These are phyloP conservation scores for Dastarcus helophoroides DNA, from an alignment of 2,888 invertebrate genomes.

Conservation along the genomic window DNA sequence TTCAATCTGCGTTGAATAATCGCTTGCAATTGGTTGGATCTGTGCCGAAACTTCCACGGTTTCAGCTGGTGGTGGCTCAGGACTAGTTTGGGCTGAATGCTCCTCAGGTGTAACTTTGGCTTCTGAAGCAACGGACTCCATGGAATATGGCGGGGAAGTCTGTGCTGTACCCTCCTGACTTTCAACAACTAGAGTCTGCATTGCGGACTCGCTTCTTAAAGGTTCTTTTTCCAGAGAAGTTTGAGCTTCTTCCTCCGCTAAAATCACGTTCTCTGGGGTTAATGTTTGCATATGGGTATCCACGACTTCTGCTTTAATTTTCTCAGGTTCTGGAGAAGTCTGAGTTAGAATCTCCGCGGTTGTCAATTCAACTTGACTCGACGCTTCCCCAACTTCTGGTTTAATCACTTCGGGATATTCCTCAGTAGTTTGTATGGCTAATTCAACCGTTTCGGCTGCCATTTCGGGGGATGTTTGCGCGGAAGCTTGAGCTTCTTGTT, in stretches of 20 bases:
- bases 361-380: conserved; percentile 38
- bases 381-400: conserved; percentile 35
- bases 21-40: too few relatives aligned
- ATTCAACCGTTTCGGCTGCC: conserved; percentile 36
- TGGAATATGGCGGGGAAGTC: conserved; percentile 37
- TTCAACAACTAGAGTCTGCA: conserved; percentile 28
- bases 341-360: conserved; percentile 35
- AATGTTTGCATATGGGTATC: conserved; percentile 9
- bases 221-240: conserved; percentile 38
- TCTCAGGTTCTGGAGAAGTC: conserved; percentile 29
- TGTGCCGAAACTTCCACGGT: too few relatives aligned
- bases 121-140: conserved; percentile 16
- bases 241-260: conserved; percentile 15
- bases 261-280: conserved; percentile 10
- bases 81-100: conserved; percentile 44
- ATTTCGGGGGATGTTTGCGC: conserved; percentile 46
- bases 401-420: conserved; percentile 27
- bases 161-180: conserved; percentile 31
- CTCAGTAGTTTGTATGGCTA: conserved; percentile 46
- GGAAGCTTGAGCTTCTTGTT: conserved; percentile 30
- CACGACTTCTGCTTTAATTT: background rate
- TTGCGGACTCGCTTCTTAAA: conserved; percentile 30
- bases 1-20: too few relatives aligned
- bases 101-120: conserved; percentile 22
- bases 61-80: too few relatives aligned